Evolutionary conservation across 2,888 invertebrate genomes (phyloP), one percentile per base, ranked within the genome.

Genomic region (Priocnemis perturbator): DNA sequence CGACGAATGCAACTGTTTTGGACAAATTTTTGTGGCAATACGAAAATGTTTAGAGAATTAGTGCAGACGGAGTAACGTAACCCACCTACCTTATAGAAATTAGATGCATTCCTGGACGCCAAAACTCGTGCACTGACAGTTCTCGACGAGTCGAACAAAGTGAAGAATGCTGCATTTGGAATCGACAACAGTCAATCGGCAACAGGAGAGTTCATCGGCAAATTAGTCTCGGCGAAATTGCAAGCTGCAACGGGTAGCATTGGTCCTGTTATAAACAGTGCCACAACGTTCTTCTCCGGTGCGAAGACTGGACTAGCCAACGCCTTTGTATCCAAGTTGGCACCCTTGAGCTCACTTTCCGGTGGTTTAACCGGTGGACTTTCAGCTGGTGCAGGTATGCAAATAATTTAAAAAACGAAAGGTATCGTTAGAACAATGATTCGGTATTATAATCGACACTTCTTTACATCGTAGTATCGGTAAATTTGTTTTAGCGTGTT

Each of bases 21-120:
- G n/a, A n/a, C n/a, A n/a, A n/a, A n/a, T n/a, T n/a, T n/a, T n/a
- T n/a, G n/a, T n/a, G n/a, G n/a, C n/a, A n/a, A 1, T 11, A 7
- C 37, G 14, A 11, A 37, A 7, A 11, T 5, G 37, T 37, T 7
- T 1, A 11, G 11, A 11, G 2, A 37, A 37, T 11, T 9, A 11
- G 14, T 11, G 11, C 14, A 37, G 1, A 11, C 37, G 7, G 14
- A 37, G 7, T 37, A 37, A 9, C 11, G 4, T 37, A 37, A 37
- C 37, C 14, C 7, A 37, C 37, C 2, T 44, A 52, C 61, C 79
- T 85, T 92, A 76, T 91, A 95, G 95, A 95, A 95, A 94, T 92
- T 95, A 90, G 95, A 95, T 90, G 93, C 93, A 74, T 92, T 95
- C 89, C 91, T 96, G 89, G 95, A 96, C 85, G 93, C 95, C 60